phyloP scores from a whole-genome alignment of 2,797 vertebrate genomes.

The Pseudocheirus occidentalis region DNA sequence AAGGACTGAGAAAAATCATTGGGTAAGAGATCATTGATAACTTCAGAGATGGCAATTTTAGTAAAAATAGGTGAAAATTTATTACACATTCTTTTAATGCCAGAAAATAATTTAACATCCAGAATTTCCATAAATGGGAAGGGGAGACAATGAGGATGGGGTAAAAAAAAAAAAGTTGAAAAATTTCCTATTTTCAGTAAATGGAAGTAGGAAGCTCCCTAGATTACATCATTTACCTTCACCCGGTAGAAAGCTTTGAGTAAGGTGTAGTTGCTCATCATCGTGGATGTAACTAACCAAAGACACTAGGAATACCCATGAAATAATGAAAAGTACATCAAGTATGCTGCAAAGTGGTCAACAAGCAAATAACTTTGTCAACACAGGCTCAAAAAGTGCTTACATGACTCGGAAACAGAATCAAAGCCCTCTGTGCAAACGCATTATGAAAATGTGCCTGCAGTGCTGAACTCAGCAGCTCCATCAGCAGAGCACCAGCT shows the following conservation, averaged over 20 bases:
- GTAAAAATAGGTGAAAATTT: not conserved
- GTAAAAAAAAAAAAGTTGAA: constrained; percentile 5
- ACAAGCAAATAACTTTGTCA: constrained; percentile 36
- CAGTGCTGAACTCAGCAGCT: constrained; percentile 69
- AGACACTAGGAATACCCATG: not conserved
- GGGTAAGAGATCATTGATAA: not conserved
- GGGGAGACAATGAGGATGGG: not conserved
- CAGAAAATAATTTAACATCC: not conserved
- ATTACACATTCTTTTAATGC: constrained; percentile 19
- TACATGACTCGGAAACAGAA: constrained; percentile 40
- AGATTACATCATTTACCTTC: not conserved
- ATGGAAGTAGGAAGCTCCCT: not conserved
- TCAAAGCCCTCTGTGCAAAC: constrained; percentile 55
- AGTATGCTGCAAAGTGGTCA: not conserved
- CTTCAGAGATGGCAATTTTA: not conserved
- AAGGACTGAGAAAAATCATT: not conserved
- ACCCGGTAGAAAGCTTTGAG: not conserved
- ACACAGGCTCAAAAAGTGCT: constrained; percentile 60
- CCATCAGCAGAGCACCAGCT: constrained; percentile 64
- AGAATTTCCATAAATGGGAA: not conserved
- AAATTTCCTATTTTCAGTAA: not conserved
- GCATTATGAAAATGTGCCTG: constrained; percentile 57
- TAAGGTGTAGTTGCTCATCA: not conserved
- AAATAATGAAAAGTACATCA: not conserved
- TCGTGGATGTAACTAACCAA: not conserved